Evolutionary conservation across 1,140 invertebrate genomes (phyloP).

Genomic region (Formica selysi): DNA sequence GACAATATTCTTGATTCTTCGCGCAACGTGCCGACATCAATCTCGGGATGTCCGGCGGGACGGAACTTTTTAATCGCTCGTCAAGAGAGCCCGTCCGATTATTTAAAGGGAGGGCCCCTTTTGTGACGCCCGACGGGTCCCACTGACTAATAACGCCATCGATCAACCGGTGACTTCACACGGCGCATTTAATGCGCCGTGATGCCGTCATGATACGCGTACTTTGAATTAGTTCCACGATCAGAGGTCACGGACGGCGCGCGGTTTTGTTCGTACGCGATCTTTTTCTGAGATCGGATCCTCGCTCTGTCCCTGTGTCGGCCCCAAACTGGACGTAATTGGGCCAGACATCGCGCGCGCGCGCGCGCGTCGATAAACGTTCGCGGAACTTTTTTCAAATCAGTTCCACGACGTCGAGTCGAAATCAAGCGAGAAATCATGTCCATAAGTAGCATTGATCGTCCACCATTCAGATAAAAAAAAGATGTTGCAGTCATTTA

Average conservation of each 20-base stretch:
- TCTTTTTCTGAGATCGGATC: slow-evolving; percentile 33
- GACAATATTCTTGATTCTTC: slow-evolving; percentile 73
- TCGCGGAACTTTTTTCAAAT: slow-evolving; percentile 53
- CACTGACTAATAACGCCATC: slow-evolving; percentile 77
- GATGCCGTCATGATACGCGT: slow-evolving; percentile 78
- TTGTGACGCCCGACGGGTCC: slow-evolving; percentile 73
- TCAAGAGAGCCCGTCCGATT: slow-evolving; percentile 74
- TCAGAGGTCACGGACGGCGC: slow-evolving; percentile 72
- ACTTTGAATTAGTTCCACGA: slow-evolving; percentile 77
- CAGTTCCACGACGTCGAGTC: slow-evolving; percentile 36
- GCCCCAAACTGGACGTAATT: slow-evolving; percentile 20
- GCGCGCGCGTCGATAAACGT: slow-evolving; percentile 48
- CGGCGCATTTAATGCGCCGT: slow-evolving; percentile 76
- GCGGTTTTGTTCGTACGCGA: slow-evolving; percentile 61
- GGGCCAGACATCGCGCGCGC: slow-evolving; percentile 16
- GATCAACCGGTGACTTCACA: slow-evolving; percentile 77
- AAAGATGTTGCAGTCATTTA: neutral
- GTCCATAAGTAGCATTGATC: slow-evolving; percentile 25
- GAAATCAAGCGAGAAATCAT: slow-evolving; percentile 43
- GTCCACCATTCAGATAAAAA: neutral
- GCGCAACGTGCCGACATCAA: slow-evolving; percentile 69
- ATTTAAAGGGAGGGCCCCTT: slow-evolving; percentile 73
- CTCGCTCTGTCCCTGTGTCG: neutral
- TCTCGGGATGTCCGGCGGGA: slow-evolving; percentile 65
- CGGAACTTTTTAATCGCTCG: slow-evolving; percentile 76